A percentile compares a stretch with the other conserved stretches of the same genome.
Conservation (phyloP, 2,797 vertebrate genomes). For the Sarcoramphus papa region DNA sequence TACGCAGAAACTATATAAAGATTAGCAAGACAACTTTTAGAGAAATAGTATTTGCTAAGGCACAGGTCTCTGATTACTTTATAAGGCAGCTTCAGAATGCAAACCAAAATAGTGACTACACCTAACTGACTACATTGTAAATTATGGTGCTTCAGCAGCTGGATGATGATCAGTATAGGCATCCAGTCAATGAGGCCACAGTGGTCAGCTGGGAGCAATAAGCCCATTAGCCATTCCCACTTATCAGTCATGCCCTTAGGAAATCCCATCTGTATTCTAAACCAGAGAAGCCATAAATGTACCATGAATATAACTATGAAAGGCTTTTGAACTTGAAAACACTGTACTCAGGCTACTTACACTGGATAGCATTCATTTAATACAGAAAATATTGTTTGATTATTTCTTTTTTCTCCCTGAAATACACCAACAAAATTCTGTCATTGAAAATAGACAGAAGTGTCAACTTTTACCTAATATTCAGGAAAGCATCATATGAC, state of each 20-base stretch:
- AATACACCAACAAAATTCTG: not conserved
- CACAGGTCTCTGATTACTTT: not conserved
- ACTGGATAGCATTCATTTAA: not conserved
- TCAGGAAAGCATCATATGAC: not conserved
- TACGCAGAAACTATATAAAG: not conserved
- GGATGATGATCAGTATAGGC: not conserved
- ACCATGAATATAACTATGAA: not conserved
- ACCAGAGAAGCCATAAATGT: not conserved
- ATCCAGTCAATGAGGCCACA: not conserved
- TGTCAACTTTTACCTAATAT: not conserved
- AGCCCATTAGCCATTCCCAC: not conserved
- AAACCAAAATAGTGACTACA: not conserved
- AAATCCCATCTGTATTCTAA: not conserved
- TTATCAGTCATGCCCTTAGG: not conserved
- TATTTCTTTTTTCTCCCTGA: not conserved
- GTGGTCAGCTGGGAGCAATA: not conserved
- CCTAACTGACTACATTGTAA: not conserved
- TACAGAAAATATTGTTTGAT: not conserved
- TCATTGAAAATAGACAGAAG: not conserved
- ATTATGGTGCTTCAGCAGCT: not conserved
- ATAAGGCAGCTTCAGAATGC: not conserved
- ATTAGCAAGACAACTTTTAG: not conserved
- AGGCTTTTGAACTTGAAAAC: not conserved
- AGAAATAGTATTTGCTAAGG: not conserved
- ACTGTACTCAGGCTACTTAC: not conserved